phyloP scores from a whole-genome alignment of 2,797 vertebrate species.

The Rhadinocentrus ornatus region DNA sequence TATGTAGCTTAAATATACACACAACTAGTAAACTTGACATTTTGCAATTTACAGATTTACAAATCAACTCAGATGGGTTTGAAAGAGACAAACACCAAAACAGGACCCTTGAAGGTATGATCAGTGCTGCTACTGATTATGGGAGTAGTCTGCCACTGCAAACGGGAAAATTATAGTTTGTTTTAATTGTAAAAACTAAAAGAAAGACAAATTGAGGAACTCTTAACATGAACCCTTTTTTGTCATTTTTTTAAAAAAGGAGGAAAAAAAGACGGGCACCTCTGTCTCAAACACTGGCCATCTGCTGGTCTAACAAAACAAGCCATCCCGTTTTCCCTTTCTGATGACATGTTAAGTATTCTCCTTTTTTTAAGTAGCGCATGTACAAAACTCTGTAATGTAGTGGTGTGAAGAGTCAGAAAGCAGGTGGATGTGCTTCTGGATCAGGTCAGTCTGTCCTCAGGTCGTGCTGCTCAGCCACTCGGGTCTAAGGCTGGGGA shows the following conservation, averaged over 20 bases:
- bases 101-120: conserved; percentile 2
- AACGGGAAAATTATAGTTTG: conserved; percentile 6
- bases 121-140: conserved; percentile 11
- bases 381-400: conserved; percentile 44
- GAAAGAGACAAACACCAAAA: conserved; percentile 55
- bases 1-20: conserved; percentile 74
- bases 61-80: conserved; percentile 56
- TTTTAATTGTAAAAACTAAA: neutral
- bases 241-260: neutral
- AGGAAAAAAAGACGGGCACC: conserved; percentile 24
- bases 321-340: conserved; percentile 20
- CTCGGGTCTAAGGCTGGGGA: conserved; percentile 43
- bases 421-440: conserved; percentile 38
- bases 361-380: neutral
- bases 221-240: conserved; percentile 10
- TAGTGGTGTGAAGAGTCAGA: conserved; percentile 25
- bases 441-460: conserved; percentile 53
- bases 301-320: conserved; percentile 23
- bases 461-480: conserved; percentile 55
- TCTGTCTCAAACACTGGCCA: conserved; percentile 31
- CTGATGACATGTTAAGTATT: conserved; percentile 15
- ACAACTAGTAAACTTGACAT: conserved; percentile 66
- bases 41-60: conserved; percentile 80
- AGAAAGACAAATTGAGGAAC: neutral
- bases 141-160: neutral